These are phyloP conservation scores for Pyrgilauda ruficollis DNA, from an alignment of 2,113 vertebrate genomes.

Conservation along the genomic window DNA sequence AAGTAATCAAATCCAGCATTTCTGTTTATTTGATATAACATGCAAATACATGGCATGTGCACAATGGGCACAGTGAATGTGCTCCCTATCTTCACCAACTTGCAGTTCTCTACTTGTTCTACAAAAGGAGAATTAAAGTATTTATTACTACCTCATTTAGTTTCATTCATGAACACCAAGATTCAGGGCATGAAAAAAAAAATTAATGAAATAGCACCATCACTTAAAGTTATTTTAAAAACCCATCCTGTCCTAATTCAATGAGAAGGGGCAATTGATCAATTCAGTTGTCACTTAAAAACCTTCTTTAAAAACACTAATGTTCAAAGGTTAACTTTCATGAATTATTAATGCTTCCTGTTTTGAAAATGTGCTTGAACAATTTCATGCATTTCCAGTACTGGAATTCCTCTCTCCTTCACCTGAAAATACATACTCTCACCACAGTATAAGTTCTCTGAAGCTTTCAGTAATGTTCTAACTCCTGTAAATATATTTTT, in stretches of 20 bases:
- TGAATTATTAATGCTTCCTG: constrained; percentile 1
- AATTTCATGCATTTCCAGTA: neutral
- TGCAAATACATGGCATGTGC: neutral
- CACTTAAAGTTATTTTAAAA: neutral
- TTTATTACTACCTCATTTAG: neutral
- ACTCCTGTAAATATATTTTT: neutral
- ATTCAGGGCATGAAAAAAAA: neutral
- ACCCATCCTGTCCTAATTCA: neutral
- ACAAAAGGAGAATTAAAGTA: neutral
- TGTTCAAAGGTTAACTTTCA: neutral
- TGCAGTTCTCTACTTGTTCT: neutral
- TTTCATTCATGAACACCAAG: neutral
- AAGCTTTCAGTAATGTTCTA: neutral
- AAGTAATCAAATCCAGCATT: neutral
- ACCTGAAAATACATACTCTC: neutral
- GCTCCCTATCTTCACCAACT: neutral
- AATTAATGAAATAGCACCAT: neutral
- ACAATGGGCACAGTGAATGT: neutral
- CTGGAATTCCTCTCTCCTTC: neutral
- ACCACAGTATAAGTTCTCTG: neutral
- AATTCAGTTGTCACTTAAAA: neutral
- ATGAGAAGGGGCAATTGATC: neutral
- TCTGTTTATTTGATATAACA: neutral
- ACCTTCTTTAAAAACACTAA: neutral
- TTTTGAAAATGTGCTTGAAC: neutral